Evolutionary conservation across 1,140 invertebrate species (phyloP), one percentile per base, ranked within the genome.

Genomic region (Catajapyx aquilonaris): DNA sequence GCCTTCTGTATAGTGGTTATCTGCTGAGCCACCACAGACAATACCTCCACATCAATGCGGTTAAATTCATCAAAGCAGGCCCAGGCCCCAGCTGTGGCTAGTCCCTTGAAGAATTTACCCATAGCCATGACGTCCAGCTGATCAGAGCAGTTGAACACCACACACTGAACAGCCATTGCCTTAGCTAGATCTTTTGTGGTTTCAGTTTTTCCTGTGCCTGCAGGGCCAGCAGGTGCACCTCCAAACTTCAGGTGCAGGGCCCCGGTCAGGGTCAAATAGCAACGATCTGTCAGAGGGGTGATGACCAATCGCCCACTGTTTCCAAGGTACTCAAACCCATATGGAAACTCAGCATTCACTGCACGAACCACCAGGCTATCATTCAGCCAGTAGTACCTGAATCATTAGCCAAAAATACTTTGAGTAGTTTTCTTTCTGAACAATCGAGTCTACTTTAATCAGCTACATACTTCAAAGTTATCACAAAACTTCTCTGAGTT

Each of bases 41-140:
- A 43, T 2, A 70, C 67, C 51, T 77, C 73, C 15, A 76, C 60
- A 47, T 79, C 71, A 43, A 80, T 76, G 18, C 68, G 54, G 49
- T 81, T 80, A 44, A 81, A 79, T 54, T 80, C 76, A 46, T 80
- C 76, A 49, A 81, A 76, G 45, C 76, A 79, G 0, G 71, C 71
- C 73, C 74, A 78, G 0, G 75, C 73, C 4, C 76, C 76, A 35
- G 73, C 66, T 34, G 71, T 60, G 0, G 62, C 62, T 2, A 66
- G 47, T 3, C 62, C 65, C 41, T 66, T 67, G 45, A 67, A 68
- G 42, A 68, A 66, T 41, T 77, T 78, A 10, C 73, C 73, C 57
- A 80, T 67, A 4, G 73, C 72, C 48, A 73, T 66, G 44, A 68
- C 74, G 49, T 78, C 73, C 4, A 79, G 45, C 45, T 74, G 71